phyloP scores from a whole-genome alignment of 2,797 vertebrate species.

The Pantherophis vulpinus region DNA sequence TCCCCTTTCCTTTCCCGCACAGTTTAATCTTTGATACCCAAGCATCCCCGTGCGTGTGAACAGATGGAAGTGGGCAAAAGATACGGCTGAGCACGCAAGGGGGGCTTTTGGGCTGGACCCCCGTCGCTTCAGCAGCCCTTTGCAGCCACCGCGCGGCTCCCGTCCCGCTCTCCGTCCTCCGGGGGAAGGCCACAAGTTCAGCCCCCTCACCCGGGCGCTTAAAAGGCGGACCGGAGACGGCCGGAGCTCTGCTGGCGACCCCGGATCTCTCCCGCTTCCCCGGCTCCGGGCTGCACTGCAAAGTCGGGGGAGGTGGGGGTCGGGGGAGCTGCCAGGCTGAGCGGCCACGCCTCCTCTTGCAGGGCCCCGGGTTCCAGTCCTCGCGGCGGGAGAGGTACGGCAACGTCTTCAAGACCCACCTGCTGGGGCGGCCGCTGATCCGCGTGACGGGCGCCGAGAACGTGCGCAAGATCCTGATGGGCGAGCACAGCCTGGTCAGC shows the following conservation, averaged over 20 bases:
- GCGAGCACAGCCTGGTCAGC: constrained; percentile 92
- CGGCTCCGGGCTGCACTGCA: background rate
- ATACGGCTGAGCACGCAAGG: background rate
- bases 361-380: constrained; percentile 92
- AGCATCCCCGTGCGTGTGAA: background rate
- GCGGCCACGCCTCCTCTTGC: background rate
- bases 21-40: background rate
- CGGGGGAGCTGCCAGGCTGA: background rate
- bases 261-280: background rate
- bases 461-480: constrained; percentile 92
- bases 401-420: constrained; percentile 95
- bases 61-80: background rate
- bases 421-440: constrained; percentile 89
- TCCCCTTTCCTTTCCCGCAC: background rate
- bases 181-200: background rate
- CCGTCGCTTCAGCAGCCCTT: background rate
- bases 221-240: background rate
- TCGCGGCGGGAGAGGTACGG: constrained; percentile 91
- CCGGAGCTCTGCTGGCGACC: background rate
- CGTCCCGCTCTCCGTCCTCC: background rate
- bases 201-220: background rate
- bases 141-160: background rate
- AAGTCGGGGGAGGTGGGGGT: background rate
- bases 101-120: rapidly evolving
- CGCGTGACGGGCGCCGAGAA: constrained; percentile 94